Evolutionary conservation across 2,888 invertebrate genomes (phyloP).

Genomic region (Deilephila porcellus): DNA sequence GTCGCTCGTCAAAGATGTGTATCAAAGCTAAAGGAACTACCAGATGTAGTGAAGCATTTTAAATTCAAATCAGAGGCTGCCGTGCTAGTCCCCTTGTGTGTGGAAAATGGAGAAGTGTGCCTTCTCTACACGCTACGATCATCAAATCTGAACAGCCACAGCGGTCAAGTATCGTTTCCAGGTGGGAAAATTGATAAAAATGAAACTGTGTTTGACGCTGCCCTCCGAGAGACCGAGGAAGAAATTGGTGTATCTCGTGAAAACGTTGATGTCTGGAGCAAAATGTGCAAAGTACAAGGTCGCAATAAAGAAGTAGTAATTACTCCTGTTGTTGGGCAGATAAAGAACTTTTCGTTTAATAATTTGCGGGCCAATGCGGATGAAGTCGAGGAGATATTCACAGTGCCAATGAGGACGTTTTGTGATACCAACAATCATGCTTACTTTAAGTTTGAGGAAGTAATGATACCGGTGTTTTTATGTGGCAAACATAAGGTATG

Average conservation of each 20-base stretch:
- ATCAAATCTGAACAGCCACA: conserved; percentile 88
- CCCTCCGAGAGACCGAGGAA: conserved; percentile 94
- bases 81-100: conserved; percentile 93
- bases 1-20: conserved; percentile 85
- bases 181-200: conserved; percentile 91
- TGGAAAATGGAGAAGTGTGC: conserved; percentile 87
- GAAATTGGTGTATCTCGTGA: conserved; percentile 89
- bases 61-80: conserved; percentile 86
- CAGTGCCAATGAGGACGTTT: conserved; percentile 87
- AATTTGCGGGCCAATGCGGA: conserved; percentile 85
- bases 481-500: conserved; percentile 86
- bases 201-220: conserved; percentile 87
- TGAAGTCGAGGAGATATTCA: conserved; percentile 93
- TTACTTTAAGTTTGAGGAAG: conserved; percentile 86
- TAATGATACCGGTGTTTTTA: conserved; percentile 82
- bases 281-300: conserved; percentile 63
- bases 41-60: conserved; percentile 66
- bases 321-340: conserved; percentile 88
- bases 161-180: conserved; percentile 94
- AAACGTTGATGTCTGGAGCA: conserved; percentile 88
- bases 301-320: conserved; percentile 82
- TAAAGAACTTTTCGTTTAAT: conserved; percentile 77
- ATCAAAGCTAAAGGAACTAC: conserved; percentile 83
- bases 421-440: conserved; percentile 85
- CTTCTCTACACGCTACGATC: conserved; percentile 93